Base-by-base conservation (phyloP, 1,140 invertebrate genomes). In the Acarapis woodi region DNA sequence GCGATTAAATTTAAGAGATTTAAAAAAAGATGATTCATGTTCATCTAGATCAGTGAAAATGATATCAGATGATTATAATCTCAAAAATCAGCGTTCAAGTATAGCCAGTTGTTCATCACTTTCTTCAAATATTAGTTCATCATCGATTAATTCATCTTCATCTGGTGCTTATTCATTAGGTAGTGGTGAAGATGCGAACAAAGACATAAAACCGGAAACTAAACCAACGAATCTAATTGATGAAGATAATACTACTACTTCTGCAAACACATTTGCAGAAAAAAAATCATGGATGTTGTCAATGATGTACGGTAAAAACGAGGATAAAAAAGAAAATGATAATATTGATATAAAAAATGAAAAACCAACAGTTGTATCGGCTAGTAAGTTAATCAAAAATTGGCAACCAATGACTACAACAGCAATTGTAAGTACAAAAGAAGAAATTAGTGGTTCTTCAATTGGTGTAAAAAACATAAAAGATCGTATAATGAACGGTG, bases 201-300 rank as follows among this genome's bases (percentile, higher is more conserved):
- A 25, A 6, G 24, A 25, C 6, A 8, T 26, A 26, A 26, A 26
- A n/a, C 25, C 25, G n/a, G 6, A 26, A 26, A 26, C 25, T 26
- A 26, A n/a, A 26, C 25, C 31, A 32, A 32, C 12, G 6, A 32
- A 18, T 15, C 15, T 18, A 19, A 32, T 18, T 8, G 8, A 6
- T 8, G 15, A 6, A 19, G 15, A 19, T 32, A 15, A 8, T 8
- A 32, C 31, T 6, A 19, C 18, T 8, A 32, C 31, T 8, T 26
- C 25, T n/a, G 32, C 36, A 23, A 35, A 15, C 22, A 40, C 29
- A 26, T 38, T 48, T 28, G 47, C 50, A 29, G 50, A 55, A 37
- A 68, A 70, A 49, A 63, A 67, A 46, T 62, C 69, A 1, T 72
- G 68, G 69, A 51, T 60, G 44, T 45, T 60, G 31, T 60, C 60